Conservation (phyloP, 2,888 invertebrate genomes). For the Pemphredon lugubris region DNA sequence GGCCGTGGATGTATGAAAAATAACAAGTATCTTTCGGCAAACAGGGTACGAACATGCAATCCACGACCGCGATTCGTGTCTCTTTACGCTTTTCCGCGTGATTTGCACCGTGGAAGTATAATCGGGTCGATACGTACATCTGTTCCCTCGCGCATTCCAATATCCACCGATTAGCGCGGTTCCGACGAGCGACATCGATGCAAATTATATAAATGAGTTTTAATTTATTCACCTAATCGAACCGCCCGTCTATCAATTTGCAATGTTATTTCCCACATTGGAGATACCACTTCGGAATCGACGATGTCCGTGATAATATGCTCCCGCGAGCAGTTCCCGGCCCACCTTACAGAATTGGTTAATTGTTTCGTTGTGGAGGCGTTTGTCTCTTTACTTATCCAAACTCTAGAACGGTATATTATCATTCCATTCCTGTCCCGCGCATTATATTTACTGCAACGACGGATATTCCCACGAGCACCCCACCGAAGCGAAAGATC, state of each 20-base stretch:
- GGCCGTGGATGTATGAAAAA: neutral
- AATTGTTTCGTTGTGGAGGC: too few species aligned
- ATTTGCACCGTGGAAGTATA: neutral
- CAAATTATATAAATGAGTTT: constrained; percentile 11
- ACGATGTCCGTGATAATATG: too few species aligned
- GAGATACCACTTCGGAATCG: too few species aligned
- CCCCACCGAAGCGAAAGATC: neutral
- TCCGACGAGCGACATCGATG: neutral
- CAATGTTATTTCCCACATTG: constrained; percentile 11
- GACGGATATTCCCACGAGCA: too few species aligned
- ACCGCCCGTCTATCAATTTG: constrained; percentile 7
- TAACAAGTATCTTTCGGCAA: neutral
- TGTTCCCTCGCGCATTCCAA: constrained; percentile 11
- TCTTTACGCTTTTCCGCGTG: too few species aligned
- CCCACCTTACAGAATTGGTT: too few species aligned
- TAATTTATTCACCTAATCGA: constrained; percentile 15
- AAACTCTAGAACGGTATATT: neutral
- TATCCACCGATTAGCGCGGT: constrained; percentile 4
- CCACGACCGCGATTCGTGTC: neutral
- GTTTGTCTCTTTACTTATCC: too few species aligned
- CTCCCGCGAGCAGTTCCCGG: too few species aligned
- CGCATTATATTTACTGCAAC: too few species aligned
- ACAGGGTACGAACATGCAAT: too few species aligned
- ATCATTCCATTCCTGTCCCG: neutral
- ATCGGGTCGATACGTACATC: constrained; percentile 1